Evolutionary conservation across 2,797 vertebrate genomes (phyloP).

Genomic region (Sternarchorhynchus goeldii): DNA sequence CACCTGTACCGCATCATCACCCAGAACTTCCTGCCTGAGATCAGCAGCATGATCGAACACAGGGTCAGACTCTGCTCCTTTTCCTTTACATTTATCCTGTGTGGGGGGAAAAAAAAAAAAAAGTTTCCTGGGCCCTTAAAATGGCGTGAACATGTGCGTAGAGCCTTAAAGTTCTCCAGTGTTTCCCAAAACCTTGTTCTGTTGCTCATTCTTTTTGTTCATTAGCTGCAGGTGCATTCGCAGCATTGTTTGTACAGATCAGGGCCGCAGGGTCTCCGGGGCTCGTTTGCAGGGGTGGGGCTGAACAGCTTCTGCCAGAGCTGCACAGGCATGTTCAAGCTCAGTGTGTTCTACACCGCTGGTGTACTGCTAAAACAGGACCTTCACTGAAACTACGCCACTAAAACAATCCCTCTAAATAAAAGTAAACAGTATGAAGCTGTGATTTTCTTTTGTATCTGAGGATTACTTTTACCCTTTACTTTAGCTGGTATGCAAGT

Average conservation of each 20-base stretch:
- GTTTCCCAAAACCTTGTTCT: too few relatives aligned
- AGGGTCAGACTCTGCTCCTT: conserved; percentile 77
- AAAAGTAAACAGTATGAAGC: too few relatives aligned
- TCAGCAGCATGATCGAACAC: conserved; percentile 97
- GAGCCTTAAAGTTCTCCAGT: too few relatives aligned
- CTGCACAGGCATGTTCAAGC: neutral
- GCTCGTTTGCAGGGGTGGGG: neutral
- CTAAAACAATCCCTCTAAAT: too few relatives aligned
- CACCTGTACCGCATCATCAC: conserved; percentile 95
- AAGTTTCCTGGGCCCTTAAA: too few relatives aligned
- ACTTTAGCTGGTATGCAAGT: too few relatives aligned
- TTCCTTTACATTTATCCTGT: neutral
- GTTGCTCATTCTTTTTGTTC: neutral
- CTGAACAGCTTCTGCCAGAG: neutral
- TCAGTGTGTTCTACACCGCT: neutral
- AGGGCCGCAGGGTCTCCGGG: neutral
- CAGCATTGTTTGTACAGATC: neutral
- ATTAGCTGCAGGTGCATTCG: neutral
- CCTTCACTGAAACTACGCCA: too few relatives aligned
- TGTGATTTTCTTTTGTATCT: too few relatives aligned
- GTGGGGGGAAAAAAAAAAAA: too few relatives aligned
- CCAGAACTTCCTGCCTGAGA: conserved; percentile 97
- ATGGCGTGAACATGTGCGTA: neutral
- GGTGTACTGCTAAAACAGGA: too few relatives aligned
- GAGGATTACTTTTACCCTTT: too few relatives aligned